Evolutionary conservation across 2,113 vertebrate species (phyloP).

Genomic region (Actinemys pallida): DNA sequence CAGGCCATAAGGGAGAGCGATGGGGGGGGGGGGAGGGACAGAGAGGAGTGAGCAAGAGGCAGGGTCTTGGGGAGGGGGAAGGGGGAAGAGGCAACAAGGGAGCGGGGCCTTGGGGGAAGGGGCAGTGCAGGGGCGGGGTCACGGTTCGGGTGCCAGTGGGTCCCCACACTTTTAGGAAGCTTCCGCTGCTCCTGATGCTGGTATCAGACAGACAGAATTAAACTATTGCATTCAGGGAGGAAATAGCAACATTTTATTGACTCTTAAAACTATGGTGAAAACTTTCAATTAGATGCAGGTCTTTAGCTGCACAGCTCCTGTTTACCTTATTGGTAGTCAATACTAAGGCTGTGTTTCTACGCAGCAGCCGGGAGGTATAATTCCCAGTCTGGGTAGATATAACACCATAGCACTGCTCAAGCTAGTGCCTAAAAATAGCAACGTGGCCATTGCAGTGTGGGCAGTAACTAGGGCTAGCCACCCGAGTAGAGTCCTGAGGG

Average conservation of each 20-base stretch:
- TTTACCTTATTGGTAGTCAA: constrained; percentile 4
- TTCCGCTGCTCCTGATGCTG: no score
- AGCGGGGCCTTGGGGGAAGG: no score
- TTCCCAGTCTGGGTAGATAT: not conserved
- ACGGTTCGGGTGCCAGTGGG: no score
- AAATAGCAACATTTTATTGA: not conserved
- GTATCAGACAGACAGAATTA: not conserved
- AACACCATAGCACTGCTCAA: not conserved
- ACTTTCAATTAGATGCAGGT: not conserved
- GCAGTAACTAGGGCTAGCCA: not conserved
- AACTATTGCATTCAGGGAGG: not conserved
- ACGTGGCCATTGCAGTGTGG: not conserved
- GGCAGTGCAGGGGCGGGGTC: no score
- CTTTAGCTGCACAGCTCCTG: not conserved
- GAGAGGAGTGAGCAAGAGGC: no score
- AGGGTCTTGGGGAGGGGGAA: no score
- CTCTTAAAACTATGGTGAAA: not conserved
- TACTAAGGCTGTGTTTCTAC: not conserved
- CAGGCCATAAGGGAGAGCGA: no score
- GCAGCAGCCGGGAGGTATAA: not conserved
- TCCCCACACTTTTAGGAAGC: no score
- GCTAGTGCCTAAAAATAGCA: not conserved
- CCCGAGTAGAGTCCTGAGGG: not conserved
- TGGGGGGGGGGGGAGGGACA: no score
- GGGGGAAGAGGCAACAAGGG: no score